phyloP scores from a whole-genome alignment of 2,113 vertebrate species.

The Labeo rohita region DNA sequence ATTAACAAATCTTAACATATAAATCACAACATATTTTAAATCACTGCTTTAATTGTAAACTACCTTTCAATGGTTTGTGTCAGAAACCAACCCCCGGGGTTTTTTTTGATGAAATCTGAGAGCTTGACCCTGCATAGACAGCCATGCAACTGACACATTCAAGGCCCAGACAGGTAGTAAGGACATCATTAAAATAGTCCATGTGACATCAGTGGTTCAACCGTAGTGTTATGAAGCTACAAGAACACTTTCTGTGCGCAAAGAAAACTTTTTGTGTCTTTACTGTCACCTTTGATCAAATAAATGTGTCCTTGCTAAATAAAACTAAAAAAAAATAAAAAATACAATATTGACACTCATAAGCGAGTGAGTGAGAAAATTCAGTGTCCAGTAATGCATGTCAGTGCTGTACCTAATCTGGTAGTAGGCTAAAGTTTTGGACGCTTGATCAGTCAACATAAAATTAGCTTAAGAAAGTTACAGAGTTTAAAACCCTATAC shows the following conservation, averaged over 20 bases:
- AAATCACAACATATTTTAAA: background rate
- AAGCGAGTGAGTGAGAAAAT: too few relatives aligned
- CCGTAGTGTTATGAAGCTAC: too few relatives aligned
- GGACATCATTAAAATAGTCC: too few relatives aligned
- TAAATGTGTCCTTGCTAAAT: background rate
- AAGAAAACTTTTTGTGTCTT: background rate
- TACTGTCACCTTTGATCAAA: background rate
- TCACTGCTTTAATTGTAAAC: background rate
- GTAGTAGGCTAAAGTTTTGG: background rate
- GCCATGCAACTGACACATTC: too few relatives aligned
- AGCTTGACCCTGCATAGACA: too few relatives aligned
- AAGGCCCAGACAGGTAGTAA: too few relatives aligned
- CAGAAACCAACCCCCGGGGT: too few relatives aligned
- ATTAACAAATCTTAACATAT: too few relatives aligned
- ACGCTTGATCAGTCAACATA: background rate
- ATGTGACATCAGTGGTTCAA: too few relatives aligned
- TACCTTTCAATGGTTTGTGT: background rate
- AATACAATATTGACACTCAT: background rate
- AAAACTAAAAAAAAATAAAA: background rate
- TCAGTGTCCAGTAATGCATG: too few relatives aligned
- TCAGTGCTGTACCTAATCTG: background rate
- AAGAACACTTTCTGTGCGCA: too few relatives aligned
- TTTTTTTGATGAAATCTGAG: too few relatives aligned
- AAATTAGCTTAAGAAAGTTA: background rate
- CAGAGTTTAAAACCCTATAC: background rate